Base-by-base conservation (phyloP, 2,797 vertebrate genomes). In the Rhadinocentrus ornatus region DNA sequence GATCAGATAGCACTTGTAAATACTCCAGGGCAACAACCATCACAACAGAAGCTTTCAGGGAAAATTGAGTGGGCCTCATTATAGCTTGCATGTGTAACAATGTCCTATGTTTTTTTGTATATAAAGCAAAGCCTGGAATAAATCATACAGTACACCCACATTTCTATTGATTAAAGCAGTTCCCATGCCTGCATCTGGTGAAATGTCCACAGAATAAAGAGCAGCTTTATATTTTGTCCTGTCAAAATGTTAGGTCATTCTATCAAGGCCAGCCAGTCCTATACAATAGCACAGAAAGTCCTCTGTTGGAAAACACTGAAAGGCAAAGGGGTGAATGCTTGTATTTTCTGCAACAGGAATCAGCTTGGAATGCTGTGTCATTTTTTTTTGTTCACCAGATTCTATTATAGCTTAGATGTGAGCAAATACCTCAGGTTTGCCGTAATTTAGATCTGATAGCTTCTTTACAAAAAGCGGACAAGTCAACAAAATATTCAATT, bases 201-300 rank as follows among this genome's bases (percentile, higher is more conserved):
- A 96, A 96, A 96, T 97, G 95, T 96, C 95, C 94, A 91, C 95
- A 93, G 96, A 96, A 97, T 96, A 96, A 96, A 97, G 96, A 95
- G 94, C 92, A 95, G 96, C 95, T 97, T 97, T 98, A 96, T 99
- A 97, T 97, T 97, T 96, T 95, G 94, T 94, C 94, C 95, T 97
- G 96, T 97, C 96, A 97, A 96, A 96, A 96, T 96, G 96, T 96
- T 96, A 95, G 96, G 96, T 95, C 95, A 95, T 95, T 95, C 94
- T 95, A 95, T 97, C 96, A 96, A 95, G 95, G 90, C 66, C 93
- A 95, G 95, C 92, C 94, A 92, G 94, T 93, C 93, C 78, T 52
- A 26, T 67, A 83, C 83, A 86, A 87, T 68, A 78, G 86, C 83
- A 91, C 86, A 91, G 85, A 84, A 74, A 84, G 88, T 82, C 87